Conservation (phyloP, 2,797 vertebrate genomes). For the Gymnoscopelus braueri region DNA sequence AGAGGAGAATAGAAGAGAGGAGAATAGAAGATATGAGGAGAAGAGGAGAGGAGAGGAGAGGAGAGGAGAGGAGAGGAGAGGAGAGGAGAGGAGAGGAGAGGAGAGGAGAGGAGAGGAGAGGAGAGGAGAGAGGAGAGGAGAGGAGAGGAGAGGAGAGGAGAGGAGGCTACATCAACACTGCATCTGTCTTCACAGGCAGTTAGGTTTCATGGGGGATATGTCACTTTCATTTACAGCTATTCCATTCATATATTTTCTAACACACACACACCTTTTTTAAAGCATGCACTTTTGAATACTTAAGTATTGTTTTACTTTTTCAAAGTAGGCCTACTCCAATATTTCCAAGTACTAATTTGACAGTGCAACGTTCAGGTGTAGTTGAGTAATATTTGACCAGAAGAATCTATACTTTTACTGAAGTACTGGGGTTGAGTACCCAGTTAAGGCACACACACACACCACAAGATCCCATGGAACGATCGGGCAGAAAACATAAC, state of each 20-base stretch:
- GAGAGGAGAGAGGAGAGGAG: conserved; percentile 13
- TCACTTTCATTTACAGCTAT: conserved; percentile 45
- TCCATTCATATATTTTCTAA: conserved; percentile 31
- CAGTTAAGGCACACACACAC: no score
- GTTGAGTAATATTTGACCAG: no score
- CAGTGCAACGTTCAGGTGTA: no score
- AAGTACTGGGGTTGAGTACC: no score
- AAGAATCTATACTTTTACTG: no score
- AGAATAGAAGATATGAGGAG: conserved; percentile 26
- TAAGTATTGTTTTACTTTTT: no score
- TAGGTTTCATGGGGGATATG: conserved; percentile 21
- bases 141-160: conserved; percentile 1
- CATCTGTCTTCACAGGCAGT: conserved; percentile 57
- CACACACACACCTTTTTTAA: not conserved
- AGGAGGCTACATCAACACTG: conserved; percentile 19
- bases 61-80: not conserved
- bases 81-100: not conserved
- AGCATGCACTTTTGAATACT: no score
- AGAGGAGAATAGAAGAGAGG: conserved; percentile 15
- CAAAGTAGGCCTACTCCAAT: no score
- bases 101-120: not conserved
- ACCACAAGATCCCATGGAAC: no score
- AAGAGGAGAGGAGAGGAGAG: conserved; percentile 29
- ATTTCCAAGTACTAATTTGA: no score
- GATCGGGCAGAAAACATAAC: no score